These are phyloP conservation scores for Tapirus terrestris DNA, from an alignment of 2,113 vertebrate genomes.

Conservation along the genomic window DNA sequence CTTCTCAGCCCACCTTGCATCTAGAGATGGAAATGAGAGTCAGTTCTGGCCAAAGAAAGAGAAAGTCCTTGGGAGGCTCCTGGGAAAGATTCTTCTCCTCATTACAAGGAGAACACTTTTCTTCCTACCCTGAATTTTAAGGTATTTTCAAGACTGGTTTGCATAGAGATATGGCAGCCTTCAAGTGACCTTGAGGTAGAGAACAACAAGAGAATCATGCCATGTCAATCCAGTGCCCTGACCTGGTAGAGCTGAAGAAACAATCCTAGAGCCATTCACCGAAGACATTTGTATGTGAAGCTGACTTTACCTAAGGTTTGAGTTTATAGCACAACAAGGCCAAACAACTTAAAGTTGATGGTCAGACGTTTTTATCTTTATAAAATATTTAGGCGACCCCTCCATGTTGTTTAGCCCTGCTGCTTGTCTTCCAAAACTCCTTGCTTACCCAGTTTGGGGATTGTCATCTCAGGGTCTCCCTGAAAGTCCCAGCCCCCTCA, in stretches of 20 bases:
- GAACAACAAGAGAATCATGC: background rate
- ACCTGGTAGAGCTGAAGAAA: background rate
- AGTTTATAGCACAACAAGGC: background rate
- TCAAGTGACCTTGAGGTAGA: background rate
- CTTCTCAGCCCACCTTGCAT: background rate
- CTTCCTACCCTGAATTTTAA: constrained; percentile 33
- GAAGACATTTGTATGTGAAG: background rate
- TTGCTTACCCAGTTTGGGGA: background rate
- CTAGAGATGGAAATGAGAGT: background rate
- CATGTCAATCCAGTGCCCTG: background rate
- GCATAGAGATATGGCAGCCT: background rate
- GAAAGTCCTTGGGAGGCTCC: background rate
- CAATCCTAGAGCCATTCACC: background rate
- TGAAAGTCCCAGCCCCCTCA: background rate
- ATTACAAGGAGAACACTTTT: background rate
- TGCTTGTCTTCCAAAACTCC: constrained; percentile 9
- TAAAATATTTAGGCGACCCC: background rate
- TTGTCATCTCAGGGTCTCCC: background rate
- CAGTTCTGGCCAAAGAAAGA: constrained; percentile 15
- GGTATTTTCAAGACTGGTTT: background rate
- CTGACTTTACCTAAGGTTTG: background rate
- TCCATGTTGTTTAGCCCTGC: background rate
- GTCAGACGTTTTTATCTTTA: background rate
- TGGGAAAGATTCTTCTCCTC: background rate
- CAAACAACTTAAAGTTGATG: background rate